Evolutionary conservation across 92 coral and sea anemone genomes (phyloP).

Genomic region (Epizoanthus stellaris): DNA sequence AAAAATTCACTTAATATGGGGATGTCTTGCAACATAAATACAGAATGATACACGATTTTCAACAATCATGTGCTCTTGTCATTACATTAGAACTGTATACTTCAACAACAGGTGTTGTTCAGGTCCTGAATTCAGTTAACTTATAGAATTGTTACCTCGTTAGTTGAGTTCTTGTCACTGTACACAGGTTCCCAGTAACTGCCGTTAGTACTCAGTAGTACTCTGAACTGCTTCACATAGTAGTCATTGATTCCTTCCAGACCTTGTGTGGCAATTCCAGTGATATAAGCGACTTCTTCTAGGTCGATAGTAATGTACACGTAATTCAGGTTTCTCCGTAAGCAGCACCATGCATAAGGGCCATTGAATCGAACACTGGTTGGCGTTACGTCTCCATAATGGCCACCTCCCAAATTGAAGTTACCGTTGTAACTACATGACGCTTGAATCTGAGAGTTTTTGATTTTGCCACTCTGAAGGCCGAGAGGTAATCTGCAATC

Average conservation of each 20-base stretch:
- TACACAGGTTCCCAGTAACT: conserved; percentile 17
- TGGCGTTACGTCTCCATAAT: conserved; percentile 3
- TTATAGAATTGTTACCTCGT: neutral
- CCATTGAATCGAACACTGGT: conserved; percentile 15
- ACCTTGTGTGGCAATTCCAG: conserved; percentile 30
- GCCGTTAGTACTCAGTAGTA: neutral
- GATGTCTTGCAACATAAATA: too few species aligned
- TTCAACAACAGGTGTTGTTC: too few species aligned
- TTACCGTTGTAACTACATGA: neutral
- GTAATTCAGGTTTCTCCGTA: neutral
- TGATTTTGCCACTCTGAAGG: conserved; percentile 36
- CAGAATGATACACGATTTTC: too few species aligned
- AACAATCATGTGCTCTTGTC: too few species aligned
- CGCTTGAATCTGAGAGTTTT: conserved; percentile 18
- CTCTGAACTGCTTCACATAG: conserved; percentile 3
- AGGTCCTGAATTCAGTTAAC: too few species aligned
- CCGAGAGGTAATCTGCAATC: conserved; percentile 18
- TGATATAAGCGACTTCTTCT: conserved; percentile 11
- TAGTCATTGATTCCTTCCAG: conserved; percentile 33
- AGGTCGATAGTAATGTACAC: conserved; percentile 23
- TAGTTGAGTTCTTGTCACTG: conserved; percentile 14
- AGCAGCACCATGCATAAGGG: conserved; percentile 19
- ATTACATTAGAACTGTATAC: too few species aligned
- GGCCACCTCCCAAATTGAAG: conserved; percentile 24
- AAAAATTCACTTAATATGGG: neutral